Conservation (phyloP, 1,140 invertebrate genomes). For the Lasaia peninsularis region DNA sequence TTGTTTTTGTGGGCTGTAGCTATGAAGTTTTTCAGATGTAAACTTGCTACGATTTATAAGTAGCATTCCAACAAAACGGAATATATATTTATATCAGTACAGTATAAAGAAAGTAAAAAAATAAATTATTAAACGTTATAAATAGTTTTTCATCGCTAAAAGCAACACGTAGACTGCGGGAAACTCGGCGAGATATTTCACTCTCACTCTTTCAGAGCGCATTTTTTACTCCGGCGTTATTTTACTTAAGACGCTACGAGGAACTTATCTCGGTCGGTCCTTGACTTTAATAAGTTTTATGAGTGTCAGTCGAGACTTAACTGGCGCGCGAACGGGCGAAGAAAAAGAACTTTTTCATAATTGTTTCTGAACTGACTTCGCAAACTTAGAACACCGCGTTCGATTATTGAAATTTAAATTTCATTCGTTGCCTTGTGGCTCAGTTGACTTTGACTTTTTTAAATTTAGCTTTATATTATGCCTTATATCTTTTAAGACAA, state of each 20-base stretch:
- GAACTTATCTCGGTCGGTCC: conserved; percentile 74
- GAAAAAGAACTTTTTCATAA: conserved; percentile 74
- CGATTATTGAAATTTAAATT: conserved; percentile 65
- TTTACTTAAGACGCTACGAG: conserved; percentile 71
- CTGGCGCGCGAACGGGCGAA: conserved; percentile 64
- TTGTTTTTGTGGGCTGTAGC: no score
- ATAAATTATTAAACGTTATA: conserved; percentile 30
- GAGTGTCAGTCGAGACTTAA: conserved; percentile 71
- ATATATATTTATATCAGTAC: neutral
- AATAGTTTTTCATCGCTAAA: conserved; percentile 40
- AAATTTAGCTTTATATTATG: neutral
- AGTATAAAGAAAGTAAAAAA: neutral
- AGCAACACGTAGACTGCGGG: conserved; percentile 59
- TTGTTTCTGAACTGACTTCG: conserved; percentile 67
- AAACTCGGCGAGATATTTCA: conserved; percentile 50
- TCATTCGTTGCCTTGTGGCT: conserved; percentile 9
- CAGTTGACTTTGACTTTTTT: conserved; percentile 2
- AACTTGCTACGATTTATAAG: no score
- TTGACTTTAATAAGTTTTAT: conserved; percentile 78
- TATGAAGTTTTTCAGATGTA: no score
- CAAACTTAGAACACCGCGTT: conserved; percentile 49
- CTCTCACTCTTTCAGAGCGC: conserved; percentile 62
- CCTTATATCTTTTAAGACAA: neutral
- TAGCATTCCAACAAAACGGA: neutral
- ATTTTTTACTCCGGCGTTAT: conserved; percentile 71